Evolutionary conservation across 2,113 vertebrate species (phyloP).

Genomic region (Neogobius melanostomus): DNA sequence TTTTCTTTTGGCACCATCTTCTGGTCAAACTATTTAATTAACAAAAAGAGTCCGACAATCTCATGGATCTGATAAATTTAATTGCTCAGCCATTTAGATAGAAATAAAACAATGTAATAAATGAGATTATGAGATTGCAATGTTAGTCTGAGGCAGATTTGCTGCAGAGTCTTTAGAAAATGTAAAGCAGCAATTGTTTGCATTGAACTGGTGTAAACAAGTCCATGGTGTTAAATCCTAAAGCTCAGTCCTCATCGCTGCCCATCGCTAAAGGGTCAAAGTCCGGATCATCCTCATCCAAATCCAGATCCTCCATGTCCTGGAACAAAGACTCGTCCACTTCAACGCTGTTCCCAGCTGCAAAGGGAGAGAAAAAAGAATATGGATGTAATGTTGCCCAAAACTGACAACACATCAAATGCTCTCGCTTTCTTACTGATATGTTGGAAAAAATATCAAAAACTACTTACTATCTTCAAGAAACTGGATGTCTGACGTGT

Average conservation of each 20-base stretch:
- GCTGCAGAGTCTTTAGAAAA: conserved; percentile 25
- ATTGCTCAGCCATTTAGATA: neutral
- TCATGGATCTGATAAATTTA: conserved; percentile 4
- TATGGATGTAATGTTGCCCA: neutral
- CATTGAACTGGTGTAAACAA: neutral
- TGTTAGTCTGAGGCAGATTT: neutral
- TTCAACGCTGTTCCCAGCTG: conserved; percentile 93
- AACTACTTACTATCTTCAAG: conserved; percentile 87
- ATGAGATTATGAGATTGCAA: neutral
- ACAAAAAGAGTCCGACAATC: neutral
- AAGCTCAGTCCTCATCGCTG: conserved; percentile 82
- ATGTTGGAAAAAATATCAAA: too few relatives aligned
- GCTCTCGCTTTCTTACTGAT: too few relatives aligned
- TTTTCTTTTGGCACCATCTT: conserved; percentile 7
- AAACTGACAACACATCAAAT: too few relatives aligned
- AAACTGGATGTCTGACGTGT: conserved; percentile 98
- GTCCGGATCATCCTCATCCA: conserved; percentile 92
- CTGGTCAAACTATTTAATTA: neutral
- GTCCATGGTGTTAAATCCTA: conserved; percentile 10
- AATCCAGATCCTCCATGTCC: conserved; percentile 94
- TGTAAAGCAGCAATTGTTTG: conserved; percentile 6
- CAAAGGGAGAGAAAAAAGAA: conserved; percentile 5
- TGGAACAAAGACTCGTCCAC: conserved; percentile 98
- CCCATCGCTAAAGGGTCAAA: conserved; percentile 88
- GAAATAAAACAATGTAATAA: conserved; percentile 4